Evolutionary conservation across 2,797 vertebrate genomes (phyloP).

Genomic region (Micromesistius poutassou): DNA sequence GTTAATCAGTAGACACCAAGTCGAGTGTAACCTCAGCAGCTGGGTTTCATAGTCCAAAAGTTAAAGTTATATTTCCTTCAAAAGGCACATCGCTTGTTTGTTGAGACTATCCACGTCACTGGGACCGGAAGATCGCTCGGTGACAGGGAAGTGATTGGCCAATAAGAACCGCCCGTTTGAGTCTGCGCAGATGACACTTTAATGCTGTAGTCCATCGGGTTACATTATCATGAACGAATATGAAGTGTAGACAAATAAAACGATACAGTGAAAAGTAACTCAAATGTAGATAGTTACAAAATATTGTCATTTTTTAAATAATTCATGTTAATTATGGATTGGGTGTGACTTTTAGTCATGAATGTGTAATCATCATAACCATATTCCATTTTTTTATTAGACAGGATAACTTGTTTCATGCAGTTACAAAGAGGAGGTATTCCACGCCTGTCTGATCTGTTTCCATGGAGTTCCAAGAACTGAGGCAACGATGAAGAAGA

Average conservation of each 20-base stretch:
- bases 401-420: not conserved
- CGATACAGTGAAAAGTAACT: not conserved
- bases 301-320: not conserved
- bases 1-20: not conserved
- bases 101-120: conserved; percentile 59
- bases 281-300: not conserved
- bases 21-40: conserved; percentile 26
- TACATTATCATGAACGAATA: not conserved
- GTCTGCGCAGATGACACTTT: conserved; percentile 49
- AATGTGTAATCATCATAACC: not conserved
- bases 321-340: not conserved
- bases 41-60: not conserved
- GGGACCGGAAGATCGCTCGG: not conserved
- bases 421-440: conserved; percentile 29
- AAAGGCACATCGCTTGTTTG: not conserved
- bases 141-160: conserved; percentile 19
- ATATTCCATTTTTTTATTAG: not conserved
- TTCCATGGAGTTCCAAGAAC: conserved; percentile 79
- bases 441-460: conserved; percentile 71
- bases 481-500: conserved; percentile 71
- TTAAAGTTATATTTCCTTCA: conserved; percentile 4
- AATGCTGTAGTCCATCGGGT: not conserved
- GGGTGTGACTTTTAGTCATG: not conserved
- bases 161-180: conserved; percentile 36
- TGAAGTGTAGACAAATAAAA: not conserved